Conservation (phyloP, 1,140 invertebrate genomes). For the Radopholus similis region DNA sequence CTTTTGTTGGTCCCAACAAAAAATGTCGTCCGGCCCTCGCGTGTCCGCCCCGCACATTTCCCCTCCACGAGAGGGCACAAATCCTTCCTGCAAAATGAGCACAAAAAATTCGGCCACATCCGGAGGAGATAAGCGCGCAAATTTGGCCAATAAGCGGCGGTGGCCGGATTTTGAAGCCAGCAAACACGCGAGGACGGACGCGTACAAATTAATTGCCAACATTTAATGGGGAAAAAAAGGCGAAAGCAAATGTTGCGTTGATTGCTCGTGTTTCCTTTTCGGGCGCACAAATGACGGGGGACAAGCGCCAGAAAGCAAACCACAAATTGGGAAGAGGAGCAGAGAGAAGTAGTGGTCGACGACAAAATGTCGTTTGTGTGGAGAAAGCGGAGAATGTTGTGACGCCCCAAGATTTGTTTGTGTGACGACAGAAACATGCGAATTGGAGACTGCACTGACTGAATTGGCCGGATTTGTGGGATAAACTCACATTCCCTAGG, state of each 20-base stretch:
- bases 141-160: not conserved
- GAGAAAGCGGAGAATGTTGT: no score
- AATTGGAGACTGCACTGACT: no score
- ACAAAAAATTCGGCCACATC: not conserved
- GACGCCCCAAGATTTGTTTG: no score
- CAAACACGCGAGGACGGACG: not conserved
- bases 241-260: not conserved
- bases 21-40: no score
- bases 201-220: not conserved
- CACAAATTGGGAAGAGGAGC: not conserved
- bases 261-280: no score
- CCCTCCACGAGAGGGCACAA: not conserved
- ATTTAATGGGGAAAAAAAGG: not conserved
- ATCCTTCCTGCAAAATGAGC: not conserved
- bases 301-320: not conserved
- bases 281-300: not conserved
- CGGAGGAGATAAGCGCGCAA: not conserved
- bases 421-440: no score
- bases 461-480: no score
- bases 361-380: no score
- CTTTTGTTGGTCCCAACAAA: no score
- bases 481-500: no score
- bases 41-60: no score
- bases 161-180: not conserved
- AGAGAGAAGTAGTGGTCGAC: no score